Conservation (phyloP, 2,113 vertebrate genomes). For the Pelvicachromis taeniatus region DNA sequence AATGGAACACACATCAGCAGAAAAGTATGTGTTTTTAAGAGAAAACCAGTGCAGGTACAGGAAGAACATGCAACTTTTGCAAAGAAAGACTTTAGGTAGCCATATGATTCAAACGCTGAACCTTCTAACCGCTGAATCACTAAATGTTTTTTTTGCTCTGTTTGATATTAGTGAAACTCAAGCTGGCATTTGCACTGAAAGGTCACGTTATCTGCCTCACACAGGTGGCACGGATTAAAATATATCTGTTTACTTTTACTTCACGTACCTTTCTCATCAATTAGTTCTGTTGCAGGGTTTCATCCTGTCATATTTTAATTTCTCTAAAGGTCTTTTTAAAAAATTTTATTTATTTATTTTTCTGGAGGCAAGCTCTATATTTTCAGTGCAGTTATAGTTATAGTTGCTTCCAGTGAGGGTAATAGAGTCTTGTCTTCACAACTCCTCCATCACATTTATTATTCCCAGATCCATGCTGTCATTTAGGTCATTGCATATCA, state of each 20-base stretch:
- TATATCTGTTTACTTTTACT: not conserved
- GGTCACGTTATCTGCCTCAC: not conserved
- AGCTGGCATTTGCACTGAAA: not conserved
- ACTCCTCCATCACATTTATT: slow-evolving; percentile 15
- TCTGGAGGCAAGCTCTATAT: not conserved
- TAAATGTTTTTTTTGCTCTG: not conserved
- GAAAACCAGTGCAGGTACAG: not conserved
- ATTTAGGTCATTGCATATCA: slow-evolving; percentile 60
- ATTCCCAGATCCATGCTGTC: slow-evolving; percentile 24
- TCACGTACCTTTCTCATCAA: not conserved
- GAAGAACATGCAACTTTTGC: not conserved
- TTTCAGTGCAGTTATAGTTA: not conserved
- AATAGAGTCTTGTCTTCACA: not conserved
- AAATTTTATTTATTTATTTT: not conserved
- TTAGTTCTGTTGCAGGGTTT: not conserved
- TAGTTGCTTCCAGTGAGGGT: not conserved
- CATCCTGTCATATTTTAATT: not conserved
- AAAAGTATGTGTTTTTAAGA: not conserved
- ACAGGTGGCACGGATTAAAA: not conserved
- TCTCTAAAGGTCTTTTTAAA: not conserved
- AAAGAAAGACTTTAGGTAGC: not conserved
- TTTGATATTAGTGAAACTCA: not conserved
- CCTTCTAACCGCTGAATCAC: not conserved
- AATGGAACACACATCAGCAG: not conserved
- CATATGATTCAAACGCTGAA: not conserved